A percentile compares a stretch with the other conserved stretches of the same genome.
Conservation (phyloP, 2,888 invertebrate species). For the Drosophila buzzatii region DNA sequence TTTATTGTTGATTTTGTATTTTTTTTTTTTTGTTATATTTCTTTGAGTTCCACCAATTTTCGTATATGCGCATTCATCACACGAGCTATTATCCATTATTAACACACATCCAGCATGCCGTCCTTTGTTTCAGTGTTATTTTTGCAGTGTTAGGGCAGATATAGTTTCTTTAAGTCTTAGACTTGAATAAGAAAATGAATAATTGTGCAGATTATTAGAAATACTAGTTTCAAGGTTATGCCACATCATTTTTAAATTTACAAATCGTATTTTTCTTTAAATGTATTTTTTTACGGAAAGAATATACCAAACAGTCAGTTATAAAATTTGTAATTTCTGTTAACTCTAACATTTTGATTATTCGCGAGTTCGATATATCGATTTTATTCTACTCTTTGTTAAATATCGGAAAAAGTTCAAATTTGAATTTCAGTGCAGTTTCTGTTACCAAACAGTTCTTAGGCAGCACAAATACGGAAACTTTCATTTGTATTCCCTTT, state of each 20-base stretch:
- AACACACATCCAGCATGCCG: not conserved
- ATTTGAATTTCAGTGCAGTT: not conserved
- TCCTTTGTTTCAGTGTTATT: not conserved
- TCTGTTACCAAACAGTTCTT: not conserved
- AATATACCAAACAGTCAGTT: not conserved
- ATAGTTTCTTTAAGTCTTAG: not conserved
- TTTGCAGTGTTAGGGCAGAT: not conserved
- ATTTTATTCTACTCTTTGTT: not conserved
- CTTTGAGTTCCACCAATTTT: not conserved
- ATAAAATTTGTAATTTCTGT: not conserved
- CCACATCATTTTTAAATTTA: too few relatives aligned
- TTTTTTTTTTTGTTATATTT: slow-evolving; percentile 10
- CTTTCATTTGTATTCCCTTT: slow-evolving; percentile 7
- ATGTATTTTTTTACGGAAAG: not conserved
- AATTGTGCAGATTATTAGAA: too few relatives aligned
- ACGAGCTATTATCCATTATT: not conserved
- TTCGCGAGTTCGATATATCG: not conserved
- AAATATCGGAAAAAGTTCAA: not conserved
- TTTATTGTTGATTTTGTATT: slow-evolving; percentile 35
- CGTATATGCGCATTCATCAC: not conserved
- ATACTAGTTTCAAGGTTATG: not conserved
- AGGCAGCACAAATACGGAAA: not conserved
- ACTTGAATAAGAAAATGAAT: not conserved
- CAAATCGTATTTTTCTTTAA: not conserved
- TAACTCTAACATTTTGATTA: not conserved